Evolutionary conservation across 2,888 invertebrate species (phyloP).

Genomic region (Apamea epomidion): DNA sequence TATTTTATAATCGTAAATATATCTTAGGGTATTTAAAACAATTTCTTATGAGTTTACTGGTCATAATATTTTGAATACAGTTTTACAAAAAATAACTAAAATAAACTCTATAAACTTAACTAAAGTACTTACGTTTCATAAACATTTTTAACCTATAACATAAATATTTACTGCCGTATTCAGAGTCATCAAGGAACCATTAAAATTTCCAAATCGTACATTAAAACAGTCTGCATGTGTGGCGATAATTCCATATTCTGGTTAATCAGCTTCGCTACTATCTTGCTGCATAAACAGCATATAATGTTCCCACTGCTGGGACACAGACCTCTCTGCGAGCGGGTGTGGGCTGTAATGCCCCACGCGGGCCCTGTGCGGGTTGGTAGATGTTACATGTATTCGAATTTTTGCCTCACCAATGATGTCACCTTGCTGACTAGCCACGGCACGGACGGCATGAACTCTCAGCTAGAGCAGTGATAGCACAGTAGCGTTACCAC

Average conservation of each 20-base stretch:
- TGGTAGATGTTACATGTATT: no score
- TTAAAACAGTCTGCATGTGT: not conserved
- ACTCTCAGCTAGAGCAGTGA: not conserved
- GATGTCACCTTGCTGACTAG: no score
- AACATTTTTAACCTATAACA: constrained; percentile 27
- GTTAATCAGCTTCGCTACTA: not conserved
- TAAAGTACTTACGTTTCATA: constrained; percentile 30
- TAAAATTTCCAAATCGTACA: not conserved
- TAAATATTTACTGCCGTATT: not conserved
- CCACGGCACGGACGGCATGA: no score
- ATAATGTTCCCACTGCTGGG: no score
- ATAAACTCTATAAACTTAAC: constrained; percentile 52
- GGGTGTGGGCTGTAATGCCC: no score
- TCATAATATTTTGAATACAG: constrained; percentile 21
- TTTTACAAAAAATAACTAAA: constrained; percentile 42
- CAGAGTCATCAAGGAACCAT: constrained; percentile 8
- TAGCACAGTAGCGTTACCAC: no score
- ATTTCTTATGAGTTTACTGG: not conserved
- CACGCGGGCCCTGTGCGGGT: no score
- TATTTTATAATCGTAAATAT: not conserved
- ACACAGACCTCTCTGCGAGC: no score
- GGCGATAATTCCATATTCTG: not conserved
- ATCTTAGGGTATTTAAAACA: constrained; percentile 3
- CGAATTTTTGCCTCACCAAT: no score
- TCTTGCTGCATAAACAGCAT: no score